phyloP scores from a whole-genome alignment of 2,113 vertebrate species.

The Cricetomys ansorgei region DNA sequence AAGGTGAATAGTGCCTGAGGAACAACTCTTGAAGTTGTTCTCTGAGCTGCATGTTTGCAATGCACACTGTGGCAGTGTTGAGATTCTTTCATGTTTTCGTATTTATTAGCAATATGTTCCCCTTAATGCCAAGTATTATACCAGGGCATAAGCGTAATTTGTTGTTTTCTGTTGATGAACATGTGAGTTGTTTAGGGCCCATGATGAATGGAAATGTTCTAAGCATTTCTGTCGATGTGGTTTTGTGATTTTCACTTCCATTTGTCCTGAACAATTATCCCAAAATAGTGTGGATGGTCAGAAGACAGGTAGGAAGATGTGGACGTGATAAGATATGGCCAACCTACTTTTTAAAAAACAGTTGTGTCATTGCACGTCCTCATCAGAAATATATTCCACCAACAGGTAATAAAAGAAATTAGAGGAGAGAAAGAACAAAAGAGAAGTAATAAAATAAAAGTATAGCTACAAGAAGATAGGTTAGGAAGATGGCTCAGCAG shows the following conservation, averaged over 20 bases:
- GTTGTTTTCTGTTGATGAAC: background rate
- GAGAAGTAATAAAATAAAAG: background rate
- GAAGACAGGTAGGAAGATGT: background rate
- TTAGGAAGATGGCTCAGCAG: background rate
- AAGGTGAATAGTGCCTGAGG: background rate
- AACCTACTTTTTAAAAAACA: constrained; percentile 11
- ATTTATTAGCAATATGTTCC: background rate
- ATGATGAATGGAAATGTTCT: constrained; percentile 8
- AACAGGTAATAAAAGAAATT: background rate
- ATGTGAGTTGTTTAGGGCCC: background rate
- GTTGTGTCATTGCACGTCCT: background rate
- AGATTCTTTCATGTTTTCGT: background rate
- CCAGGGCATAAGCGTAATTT: background rate
- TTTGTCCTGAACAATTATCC: constrained; percentile 8
- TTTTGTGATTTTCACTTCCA: constrained; percentile 44
- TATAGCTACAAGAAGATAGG: background rate
- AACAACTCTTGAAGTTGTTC: background rate
- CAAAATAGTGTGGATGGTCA: background rate
- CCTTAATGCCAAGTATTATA: background rate
- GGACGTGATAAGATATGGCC: background rate
- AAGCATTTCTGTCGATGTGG: background rate
- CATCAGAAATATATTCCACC: background rate
- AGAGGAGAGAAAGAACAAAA: background rate
- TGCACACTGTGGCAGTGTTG: background rate
- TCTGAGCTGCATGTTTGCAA: background rate